Evolutionary conservation across 2,797 vertebrate genomes (phyloP).

Genomic region (Apogon hyalosoma): DNA sequence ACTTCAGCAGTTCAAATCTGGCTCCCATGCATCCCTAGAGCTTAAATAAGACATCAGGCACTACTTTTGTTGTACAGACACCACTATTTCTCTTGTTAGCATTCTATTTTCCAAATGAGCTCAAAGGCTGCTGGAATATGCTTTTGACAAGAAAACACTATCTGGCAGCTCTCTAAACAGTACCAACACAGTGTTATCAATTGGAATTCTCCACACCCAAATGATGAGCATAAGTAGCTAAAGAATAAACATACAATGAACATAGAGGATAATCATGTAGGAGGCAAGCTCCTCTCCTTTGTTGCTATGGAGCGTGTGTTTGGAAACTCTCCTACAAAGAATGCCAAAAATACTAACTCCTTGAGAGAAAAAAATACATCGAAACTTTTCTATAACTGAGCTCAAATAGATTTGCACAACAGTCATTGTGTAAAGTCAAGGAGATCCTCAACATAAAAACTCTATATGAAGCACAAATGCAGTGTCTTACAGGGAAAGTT

Average conservation of each 20-base stretch:
- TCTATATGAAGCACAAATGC: constrained; percentile 19
- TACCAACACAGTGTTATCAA: too few species aligned
- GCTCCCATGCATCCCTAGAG: too few species aligned
- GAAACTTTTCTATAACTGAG: neutral
- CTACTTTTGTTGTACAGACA: too few species aligned
- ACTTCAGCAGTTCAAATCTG: too few species aligned
- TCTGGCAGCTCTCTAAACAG: too few species aligned
- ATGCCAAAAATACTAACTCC: constrained; percentile 5
- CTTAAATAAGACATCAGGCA: too few species aligned
- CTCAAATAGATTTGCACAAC: neutral
- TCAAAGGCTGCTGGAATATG: too few species aligned
- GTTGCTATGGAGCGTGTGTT: constrained; percentile 1
- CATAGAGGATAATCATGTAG: constrained; percentile 8
- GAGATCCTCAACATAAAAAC: neutral
- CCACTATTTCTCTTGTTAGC: too few species aligned
- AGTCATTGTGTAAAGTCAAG: constrained; percentile 13
- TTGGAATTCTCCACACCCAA: neutral
- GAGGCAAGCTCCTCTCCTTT: neutral
- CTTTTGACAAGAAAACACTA: too few species aligned
- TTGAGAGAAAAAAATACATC: neutral
- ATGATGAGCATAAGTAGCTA: neutral
- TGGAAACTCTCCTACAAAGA: constrained; percentile 3
- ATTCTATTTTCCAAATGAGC: too few species aligned
- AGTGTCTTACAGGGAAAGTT: constrained; percentile 17
- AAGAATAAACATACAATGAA: constrained; percentile 2